phyloP scores from a whole-genome alignment of 2,888 invertebrate genomes.

The Thumatha senex region DNA sequence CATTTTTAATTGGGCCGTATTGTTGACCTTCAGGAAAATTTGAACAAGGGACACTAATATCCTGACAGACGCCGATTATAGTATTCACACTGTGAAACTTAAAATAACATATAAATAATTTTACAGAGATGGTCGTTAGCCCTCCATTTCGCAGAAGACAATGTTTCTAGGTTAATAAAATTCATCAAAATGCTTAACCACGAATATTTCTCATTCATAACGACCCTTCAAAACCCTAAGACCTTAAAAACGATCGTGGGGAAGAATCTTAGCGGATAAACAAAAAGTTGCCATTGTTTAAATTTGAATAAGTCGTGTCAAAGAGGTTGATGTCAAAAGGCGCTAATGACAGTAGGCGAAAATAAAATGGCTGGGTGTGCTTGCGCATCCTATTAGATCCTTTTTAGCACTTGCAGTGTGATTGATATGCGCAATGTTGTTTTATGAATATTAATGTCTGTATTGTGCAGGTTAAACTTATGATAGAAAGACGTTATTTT shows the following conservation, averaged over 20 bases:
- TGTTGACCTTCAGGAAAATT: no score
- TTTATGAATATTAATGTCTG: slow-evolving; percentile 73
- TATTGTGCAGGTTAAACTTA: slow-evolving; percentile 66
- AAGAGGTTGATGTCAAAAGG: slow-evolving; percentile 53
- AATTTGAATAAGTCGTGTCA: slow-evolving; percentile 65
- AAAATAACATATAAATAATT: no score
- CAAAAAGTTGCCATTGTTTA: slow-evolving; percentile 74
- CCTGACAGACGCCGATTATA: no score
- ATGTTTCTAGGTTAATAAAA: not conserved
- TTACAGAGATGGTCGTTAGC: no score
- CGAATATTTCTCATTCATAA: slow-evolving; percentile 4
- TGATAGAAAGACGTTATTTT: slow-evolving; percentile 39
- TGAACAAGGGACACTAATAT: no score
- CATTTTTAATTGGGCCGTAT: no score
- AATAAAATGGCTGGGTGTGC: slow-evolving; percentile 70
- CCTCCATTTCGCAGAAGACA: no score
- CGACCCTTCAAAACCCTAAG: not conserved
- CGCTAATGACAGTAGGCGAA: slow-evolving; percentile 75
- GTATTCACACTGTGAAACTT: no score
- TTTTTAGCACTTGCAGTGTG: slow-evolving; percentile 73
- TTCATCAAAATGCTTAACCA: slow-evolving; percentile 4
- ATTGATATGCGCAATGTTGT: slow-evolving; percentile 80
- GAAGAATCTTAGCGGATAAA: slow-evolving; percentile 58
- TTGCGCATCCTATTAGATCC: slow-evolving; percentile 71
- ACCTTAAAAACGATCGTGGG: slow-evolving; percentile 28